Base-by-base conservation (phyloP, 2,113 vertebrate genomes). In the Scomber japonicus region DNA sequence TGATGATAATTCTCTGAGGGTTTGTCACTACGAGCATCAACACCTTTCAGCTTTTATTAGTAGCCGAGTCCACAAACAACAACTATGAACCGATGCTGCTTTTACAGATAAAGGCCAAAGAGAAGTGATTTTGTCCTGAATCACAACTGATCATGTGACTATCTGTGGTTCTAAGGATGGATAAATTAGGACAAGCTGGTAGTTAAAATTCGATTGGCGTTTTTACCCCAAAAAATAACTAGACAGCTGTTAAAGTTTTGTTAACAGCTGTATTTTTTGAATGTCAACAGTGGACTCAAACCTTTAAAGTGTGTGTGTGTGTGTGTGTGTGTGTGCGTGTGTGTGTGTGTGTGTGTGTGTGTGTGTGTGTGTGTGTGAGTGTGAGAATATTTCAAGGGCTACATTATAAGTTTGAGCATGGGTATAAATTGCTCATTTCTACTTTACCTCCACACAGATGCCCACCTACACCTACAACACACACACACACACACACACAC, bases 391-490 rank as follows among this genome's bases (percentile, higher is more conserved):
- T 53, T 56, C n/a, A 61, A 24, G 14, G 48, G 12, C 46, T 53
- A 63, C 71, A 46, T 71, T 31, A 24, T n/a, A 56, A n/a, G 9
- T 68, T 64, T 62, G 9, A 54, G 35, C 31, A 30, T 30, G 56
- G 5, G 9, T 51, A 55, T 51, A 49, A 67, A 62, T 46, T 49
- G 4, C n/a, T 78, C 2, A 68, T 68, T 67, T 64, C 19, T 74
- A 14, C 51, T 77, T 75, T 45, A 81, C 82, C 60, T 73, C 51
- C 9, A 21, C 77, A 54, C n/a, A 81, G 17, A 84, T 21, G 74
- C 70, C 48, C 46, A 89, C 75, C 17, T 48, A 70, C 70, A 89
- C 83, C 35, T 40, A 40, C 8, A 3, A 27, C 3, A 9, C 35
- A 8, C 35, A 9, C 24, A 27, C 24, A 27, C 24, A 27, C 3